These are phyloP conservation scores for Flexamia atlantica DNA, from an alignment of 2,888 invertebrate genomes.

Conservation along the genomic window DNA sequence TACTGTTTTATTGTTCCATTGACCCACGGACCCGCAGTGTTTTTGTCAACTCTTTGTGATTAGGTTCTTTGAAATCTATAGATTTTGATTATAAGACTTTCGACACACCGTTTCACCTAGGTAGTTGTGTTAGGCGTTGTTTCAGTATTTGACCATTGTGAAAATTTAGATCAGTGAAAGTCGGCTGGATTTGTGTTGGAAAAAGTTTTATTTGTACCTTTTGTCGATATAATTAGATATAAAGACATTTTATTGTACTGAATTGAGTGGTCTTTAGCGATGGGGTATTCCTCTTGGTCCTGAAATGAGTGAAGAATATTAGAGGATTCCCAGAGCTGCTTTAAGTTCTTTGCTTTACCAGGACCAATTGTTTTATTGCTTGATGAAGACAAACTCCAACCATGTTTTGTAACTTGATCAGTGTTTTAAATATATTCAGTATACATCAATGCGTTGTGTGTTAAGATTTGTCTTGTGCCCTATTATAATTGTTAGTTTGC, in stretches of 20 bases:
- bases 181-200: not conserved
- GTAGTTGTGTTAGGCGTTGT: slow-evolving; percentile 26
- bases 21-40: slow-evolving; percentile 40
- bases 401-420: slow-evolving; percentile 6
- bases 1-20: slow-evolving; percentile 42
- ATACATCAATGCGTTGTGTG: slow-evolving; percentile 12
- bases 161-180: not conserved
- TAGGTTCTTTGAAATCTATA: slow-evolving; percentile 48
- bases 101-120: slow-evolving; percentile 19
- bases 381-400: not conserved
- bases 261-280: not conserved
- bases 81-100: slow-evolving; percentile 32
- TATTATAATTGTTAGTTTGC: not conserved
- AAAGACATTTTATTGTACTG: not conserved
- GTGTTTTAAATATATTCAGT: slow-evolving; percentile 35
- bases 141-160: not conserved
- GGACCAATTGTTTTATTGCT: not conserved
- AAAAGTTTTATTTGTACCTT: not conserved
- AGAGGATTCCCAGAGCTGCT: not conserved
- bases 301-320: not conserved
- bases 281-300: not conserved
- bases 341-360: not conserved
- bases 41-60: slow-evolving; percentile 32
- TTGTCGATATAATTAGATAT: not conserved
- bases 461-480: not conserved